These are phyloP conservation scores for Hirundichthys speculiger DNA, from an alignment of 2,113 vertebrate genomes.

Conservation along the genomic window DNA sequence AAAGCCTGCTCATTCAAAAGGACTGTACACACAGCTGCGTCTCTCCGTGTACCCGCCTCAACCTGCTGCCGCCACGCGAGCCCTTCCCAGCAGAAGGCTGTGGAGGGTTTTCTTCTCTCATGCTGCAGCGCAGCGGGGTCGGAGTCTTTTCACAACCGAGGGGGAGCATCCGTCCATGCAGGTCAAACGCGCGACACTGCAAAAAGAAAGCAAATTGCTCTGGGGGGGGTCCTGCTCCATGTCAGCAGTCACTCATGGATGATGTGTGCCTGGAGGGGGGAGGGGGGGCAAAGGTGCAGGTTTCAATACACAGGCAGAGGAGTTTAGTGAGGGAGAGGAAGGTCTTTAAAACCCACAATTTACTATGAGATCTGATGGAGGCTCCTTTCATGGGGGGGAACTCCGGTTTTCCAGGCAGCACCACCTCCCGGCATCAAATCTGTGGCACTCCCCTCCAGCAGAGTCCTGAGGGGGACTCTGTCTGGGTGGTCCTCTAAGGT, in stretches of 20 bases:
- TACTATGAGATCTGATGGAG: neutral
- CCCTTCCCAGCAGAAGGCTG: too few species aligned
- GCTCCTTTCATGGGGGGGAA: neutral
- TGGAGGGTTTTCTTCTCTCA: too few species aligned
- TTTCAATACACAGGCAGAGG: conserved; percentile 2
- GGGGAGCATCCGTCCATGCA: neutral
- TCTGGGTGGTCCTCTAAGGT: conserved; percentile 79
- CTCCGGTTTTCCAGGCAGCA: conserved; percentile 10
- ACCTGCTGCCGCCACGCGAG: too few species aligned
- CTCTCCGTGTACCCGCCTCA: too few species aligned
- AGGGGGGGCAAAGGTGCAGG: conserved; percentile 9
- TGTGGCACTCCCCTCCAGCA: conserved; percentile 17
- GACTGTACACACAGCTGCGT: too few species aligned
- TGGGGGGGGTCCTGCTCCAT: conserved; percentile 27
- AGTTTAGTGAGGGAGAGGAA: too few species aligned
- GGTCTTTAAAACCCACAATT: neutral
- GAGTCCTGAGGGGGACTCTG: conserved; percentile 25
- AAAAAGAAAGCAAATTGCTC: conserved; percentile 13
- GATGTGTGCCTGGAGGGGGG: conserved; percentile 40
- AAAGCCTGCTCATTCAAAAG: too few species aligned
- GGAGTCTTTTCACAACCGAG: neutral
- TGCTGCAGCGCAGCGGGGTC: too few species aligned
- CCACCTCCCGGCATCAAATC: neutral
- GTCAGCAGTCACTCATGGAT: conserved; percentile 35
- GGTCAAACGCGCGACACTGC: conserved; percentile 6